Conservation (phyloP, 2,113 vertebrate genomes). For the Ceratotherium simum region DNA sequence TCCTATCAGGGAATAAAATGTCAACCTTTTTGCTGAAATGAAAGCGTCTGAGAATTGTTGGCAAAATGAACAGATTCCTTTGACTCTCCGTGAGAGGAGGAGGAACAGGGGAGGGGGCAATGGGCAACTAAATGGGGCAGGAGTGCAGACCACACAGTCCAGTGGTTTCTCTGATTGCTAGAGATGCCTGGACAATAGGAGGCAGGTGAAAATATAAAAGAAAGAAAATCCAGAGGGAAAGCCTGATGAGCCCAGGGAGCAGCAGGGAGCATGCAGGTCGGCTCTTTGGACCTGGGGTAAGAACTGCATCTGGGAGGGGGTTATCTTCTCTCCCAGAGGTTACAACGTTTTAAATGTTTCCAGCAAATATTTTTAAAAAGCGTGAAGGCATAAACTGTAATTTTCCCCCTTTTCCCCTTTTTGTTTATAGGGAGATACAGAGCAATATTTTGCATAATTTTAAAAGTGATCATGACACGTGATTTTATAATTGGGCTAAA, state of each 20-base stretch:
- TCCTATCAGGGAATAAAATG: not conserved
- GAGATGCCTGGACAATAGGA: not conserved
- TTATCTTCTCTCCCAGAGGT: not conserved
- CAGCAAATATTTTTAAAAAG: not conserved
- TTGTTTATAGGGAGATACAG: not conserved
- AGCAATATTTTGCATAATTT: not conserved
- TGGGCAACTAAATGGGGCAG: rapidly evolving
- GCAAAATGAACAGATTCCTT: slow-evolving; percentile 43
- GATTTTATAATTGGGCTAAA: not conserved
- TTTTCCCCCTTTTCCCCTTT: not conserved
- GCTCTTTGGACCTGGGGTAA: not conserved
- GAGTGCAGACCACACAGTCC: not conserved
- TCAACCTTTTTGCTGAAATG: slow-evolving; percentile 31
- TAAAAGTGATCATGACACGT: not conserved
- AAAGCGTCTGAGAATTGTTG: not conserved
- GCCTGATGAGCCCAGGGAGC: not conserved
- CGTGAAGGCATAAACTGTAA: not conserved
- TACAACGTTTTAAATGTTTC: not conserved
- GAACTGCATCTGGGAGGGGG: not conserved
- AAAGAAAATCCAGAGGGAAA: not conserved
- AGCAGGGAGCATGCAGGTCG: not conserved
- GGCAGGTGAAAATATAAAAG: not conserved
- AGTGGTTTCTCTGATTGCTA: not conserved
- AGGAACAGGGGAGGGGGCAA: not conserved
- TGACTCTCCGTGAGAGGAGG: not conserved